These are phyloP conservation scores for Simalia tracyae DNA, from an alignment of 2,797 vertebrate genomes.

Conservation along the genomic window DNA sequence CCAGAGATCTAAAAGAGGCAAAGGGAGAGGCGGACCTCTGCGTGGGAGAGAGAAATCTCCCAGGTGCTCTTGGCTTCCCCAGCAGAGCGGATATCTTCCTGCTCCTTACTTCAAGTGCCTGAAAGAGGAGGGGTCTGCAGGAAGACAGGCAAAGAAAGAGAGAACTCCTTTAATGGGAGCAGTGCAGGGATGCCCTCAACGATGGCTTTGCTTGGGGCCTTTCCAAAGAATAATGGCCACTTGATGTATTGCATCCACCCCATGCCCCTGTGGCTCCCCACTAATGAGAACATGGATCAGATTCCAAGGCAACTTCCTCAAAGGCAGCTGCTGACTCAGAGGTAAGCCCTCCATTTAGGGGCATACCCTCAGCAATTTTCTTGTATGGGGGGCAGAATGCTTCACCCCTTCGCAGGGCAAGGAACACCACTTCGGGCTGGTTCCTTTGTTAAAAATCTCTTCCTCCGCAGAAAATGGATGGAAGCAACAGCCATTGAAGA, in stretches of 20 bases:
- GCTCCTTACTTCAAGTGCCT: neutral
- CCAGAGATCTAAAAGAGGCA: conserved; percentile 9
- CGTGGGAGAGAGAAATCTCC: neutral
- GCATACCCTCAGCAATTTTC: too few species aligned
- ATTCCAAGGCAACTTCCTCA: neutral
- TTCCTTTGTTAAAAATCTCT: too few species aligned
- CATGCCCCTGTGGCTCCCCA: neutral
- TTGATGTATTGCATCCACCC: neutral
- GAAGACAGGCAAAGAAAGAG: neutral
- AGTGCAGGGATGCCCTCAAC: neutral
- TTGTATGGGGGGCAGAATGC: too few species aligned
- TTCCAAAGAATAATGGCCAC: neutral
- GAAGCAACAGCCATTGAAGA: too few species aligned
- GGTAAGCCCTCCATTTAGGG: too few species aligned
- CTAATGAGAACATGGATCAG: neutral
- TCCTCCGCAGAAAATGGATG: too few species aligned
- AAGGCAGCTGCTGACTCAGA: neutral
- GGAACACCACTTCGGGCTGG: too few species aligned
- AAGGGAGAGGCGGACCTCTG: rapidly evolving
- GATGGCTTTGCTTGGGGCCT: neutral
- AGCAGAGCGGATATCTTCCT: neutral
- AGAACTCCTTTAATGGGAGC: neutral
- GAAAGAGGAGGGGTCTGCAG: neutral
- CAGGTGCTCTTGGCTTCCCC: neutral
- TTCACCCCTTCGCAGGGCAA: too few species aligned